Evolutionary conservation across 1,140 invertebrate genomes (phyloP), one percentile per base, ranked within the genome.

Genomic region (Drosophila pachea): DNA sequence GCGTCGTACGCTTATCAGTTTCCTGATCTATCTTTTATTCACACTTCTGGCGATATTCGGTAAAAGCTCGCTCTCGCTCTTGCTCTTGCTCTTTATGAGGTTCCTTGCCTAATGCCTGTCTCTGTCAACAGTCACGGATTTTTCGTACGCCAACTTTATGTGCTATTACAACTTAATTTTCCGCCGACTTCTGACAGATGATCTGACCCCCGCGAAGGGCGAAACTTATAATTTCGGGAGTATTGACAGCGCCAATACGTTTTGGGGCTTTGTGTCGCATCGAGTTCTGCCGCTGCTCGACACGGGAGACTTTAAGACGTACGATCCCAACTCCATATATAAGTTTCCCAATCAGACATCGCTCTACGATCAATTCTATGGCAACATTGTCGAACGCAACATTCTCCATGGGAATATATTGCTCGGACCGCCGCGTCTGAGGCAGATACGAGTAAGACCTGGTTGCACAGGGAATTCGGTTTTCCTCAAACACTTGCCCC

Each of bases 341-440:
- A 33, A 22, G 0, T n/a, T 9, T 14, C 11, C 31, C 14, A 59
- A 42, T 29, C 45, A 59, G 5, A 59, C 63, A 7, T 33, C 8
- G 7, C 9, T 47, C 3, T 56, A 38, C 5, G 1, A 38, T 14
- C 36, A 48, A 1, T 12, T 55, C 14, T 35, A 31, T 5, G 43
- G 50, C 4, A 9, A 60, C 47, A 5, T 50, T 3, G 1, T 4
- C 31, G 33, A 55, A 35, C 59, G 66, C 3, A 63, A 43, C 0
- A 2, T 68, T 14, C 6, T 36, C 6, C 66, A 68, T 36, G 66
- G 52, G 2, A 68, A 56, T 56, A 9, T 68, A 4, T 12, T 68
- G 8, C 36, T 68, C 2, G 66, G 66, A 35, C 16, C 60, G 5
- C 43, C 60, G 12, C 31, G 66, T n/a, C 16, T 68, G 1, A 29